Evolutionary conservation across 1,140 invertebrate genomes (phyloP).

Genomic region (Drosophila lini): DNA sequence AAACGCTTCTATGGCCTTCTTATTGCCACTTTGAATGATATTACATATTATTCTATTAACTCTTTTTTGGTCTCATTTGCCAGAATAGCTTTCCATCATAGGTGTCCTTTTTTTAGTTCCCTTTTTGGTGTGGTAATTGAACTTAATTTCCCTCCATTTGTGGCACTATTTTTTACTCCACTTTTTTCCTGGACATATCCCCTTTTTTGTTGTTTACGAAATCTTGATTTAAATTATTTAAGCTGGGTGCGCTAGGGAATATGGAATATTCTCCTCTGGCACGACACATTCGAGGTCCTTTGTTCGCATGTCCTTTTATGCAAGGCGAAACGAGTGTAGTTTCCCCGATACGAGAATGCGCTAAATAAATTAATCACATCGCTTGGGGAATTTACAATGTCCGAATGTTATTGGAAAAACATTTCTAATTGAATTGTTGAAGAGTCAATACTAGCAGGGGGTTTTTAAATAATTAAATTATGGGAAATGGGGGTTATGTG

Average conservation of each 20-base stretch:
- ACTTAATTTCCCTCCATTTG: constrained; percentile 52
- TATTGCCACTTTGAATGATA: constrained; percentile 24
- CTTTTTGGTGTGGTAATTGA: constrained; percentile 54
- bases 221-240: constrained; percentile 78
- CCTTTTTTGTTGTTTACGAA: constrained; percentile 43
- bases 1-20: background rate
- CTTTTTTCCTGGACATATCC: constrained; percentile 1
- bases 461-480: background rate
- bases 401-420: constrained; percentile 36
- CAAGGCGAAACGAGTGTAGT: constrained; percentile 18
- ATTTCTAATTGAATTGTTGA: constrained; percentile 30
- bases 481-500: background rate
- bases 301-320: constrained; percentile 54
- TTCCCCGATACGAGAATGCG: constrained; percentile 24
- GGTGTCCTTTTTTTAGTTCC: constrained; percentile 19
- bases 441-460: constrained; percentile 4
- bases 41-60: constrained; percentile 27
- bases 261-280: constrained; percentile 38
- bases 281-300: constrained; percentile 62
- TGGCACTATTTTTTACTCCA: constrained; percentile 30
- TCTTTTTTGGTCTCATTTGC: constrained; percentile 25
- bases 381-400: constrained; percentile 50
- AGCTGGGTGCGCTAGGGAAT: constrained; percentile 21
- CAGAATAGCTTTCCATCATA: constrained; percentile 17
- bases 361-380: constrained; percentile 70